Base-by-base conservation (phyloP, 2,888 invertebrate genomes). In the Dysmachus trigonus region DNA sequence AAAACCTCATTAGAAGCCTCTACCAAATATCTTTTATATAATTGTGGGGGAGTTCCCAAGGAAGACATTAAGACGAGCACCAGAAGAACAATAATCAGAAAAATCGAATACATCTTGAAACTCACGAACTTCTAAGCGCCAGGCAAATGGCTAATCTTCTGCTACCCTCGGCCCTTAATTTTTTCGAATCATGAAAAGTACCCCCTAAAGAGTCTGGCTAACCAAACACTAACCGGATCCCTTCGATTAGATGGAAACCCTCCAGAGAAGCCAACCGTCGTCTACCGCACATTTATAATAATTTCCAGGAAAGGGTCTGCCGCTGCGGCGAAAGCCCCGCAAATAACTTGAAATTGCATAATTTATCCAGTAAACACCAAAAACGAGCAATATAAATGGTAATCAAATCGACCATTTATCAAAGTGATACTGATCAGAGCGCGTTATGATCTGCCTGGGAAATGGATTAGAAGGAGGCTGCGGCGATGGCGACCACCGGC, bases 331-430 rank as follows among this genome's bases (percentile, higher is more conserved):
- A 33, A 82, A 82, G 62, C 71, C 82, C 33, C 71, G 82, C 82
- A 53, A 82, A 82, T 38, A 82, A 82, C 82, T 84, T 41, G 72
- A 79, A 87, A 87, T 87, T 87, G 87, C 87, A 87, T 87, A 87
- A 87, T 87, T 87, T 87, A 87, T 86, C 86, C 84, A 87, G 86
- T 86, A 87, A 87, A 86, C 87, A 86, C 85, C 83, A 82, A 82
- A 85, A 87, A 87, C 83, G 85, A 83, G 86, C 84, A 87, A 86
- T 86, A 86, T 86, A 84, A 87, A 87, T 87, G 86, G 86, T 87
- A 87, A 87, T 87, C 87, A 87, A 87, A 87, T 87, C 87, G 83
- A 86, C 87, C 87, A 87, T 87, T 87, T 87, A 87, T 87, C 87
- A 87, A 87, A 87, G 51, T 87, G 87, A 87, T 87, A 87, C 79